Percentiles rank a stretch among this genome's conserved stretches.
Evolutionary conservation across 2,113 vertebrate genomes (phyloP).

Genomic region (Aepyceros melampus): DNA sequence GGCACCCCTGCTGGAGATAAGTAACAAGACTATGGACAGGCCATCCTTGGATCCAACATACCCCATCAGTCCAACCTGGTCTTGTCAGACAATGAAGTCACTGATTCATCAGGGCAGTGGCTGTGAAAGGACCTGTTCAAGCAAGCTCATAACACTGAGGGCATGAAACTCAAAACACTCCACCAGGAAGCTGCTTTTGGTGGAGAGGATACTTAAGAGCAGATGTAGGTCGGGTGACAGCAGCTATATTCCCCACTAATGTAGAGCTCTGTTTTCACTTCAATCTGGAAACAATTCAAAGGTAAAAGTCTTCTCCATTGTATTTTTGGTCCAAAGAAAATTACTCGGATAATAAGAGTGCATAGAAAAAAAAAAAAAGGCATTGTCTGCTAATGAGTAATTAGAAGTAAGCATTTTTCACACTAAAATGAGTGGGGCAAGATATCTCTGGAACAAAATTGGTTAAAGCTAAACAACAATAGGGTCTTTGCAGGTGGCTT

Average conservation of each 20-base stretch:
- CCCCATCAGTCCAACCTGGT: not conserved
- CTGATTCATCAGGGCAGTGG: not conserved
- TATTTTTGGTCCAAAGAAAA: not conserved
- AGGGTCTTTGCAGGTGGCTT: not conserved
- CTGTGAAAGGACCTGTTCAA: not conserved
- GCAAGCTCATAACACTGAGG: not conserved
- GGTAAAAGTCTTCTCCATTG: not conserved
- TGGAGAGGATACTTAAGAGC: not conserved
- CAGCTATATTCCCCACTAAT: not conserved
- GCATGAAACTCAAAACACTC: not conserved
- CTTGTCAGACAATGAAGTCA: not conserved
- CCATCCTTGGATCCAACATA: not conserved
- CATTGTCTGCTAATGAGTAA: not conserved
- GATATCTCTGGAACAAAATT: not conserved
- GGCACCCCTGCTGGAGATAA: not conserved
- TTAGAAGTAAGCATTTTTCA: not conserved
- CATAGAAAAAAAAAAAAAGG: not conserved
- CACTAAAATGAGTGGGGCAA: not conserved
- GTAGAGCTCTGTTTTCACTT: not conserved
- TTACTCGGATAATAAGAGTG: not conserved
- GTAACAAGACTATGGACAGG: not conserved
- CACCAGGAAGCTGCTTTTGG: not conserved
- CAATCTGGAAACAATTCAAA: not conserved
- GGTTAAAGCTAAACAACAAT: not conserved
- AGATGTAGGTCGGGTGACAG: not conserved